Conservation (phyloP, 1,140 invertebrate species). For the Solenopsis invicta region DNA sequence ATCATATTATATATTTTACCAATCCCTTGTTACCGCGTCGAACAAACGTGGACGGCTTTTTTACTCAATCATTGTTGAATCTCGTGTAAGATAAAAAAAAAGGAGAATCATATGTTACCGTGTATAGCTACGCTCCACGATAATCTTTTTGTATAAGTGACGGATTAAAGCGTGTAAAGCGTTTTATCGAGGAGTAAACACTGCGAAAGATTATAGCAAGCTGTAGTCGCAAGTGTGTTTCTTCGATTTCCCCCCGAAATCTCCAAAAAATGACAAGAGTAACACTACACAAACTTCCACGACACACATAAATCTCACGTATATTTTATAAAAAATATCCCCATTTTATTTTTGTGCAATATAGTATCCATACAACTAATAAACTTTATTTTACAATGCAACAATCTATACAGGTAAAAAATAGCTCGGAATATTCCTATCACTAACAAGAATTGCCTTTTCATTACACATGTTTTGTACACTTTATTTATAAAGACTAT, state of each 20-base stretch:
- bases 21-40: slow-evolving; percentile 84
- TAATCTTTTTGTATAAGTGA: slow-evolving; percentile 83
- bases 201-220: slow-evolving; percentile 80
- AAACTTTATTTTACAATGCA: slow-evolving; percentile 65
- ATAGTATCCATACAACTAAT: slow-evolving; percentile 34
- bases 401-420: slow-evolving; percentile 46
- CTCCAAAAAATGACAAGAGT: slow-evolving; percentile 16
- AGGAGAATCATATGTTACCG: slow-evolving; percentile 80
- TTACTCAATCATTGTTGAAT: slow-evolving; percentile 86
- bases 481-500: slow-evolving; percentile 51
- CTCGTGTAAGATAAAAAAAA: slow-evolving; percentile 84
- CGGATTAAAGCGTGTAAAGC: slow-evolving; percentile 76
- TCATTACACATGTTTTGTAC: slow-evolving; percentile 63
- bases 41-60: slow-evolving; percentile 83
- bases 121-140: slow-evolving; percentile 83
- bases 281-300: slow-evolving; percentile 19
- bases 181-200: slow-evolving; percentile 80
- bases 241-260: slow-evolving; percentile 59
- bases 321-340: slow-evolving; percentile 47
- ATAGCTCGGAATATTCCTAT: slow-evolving; percentile 40
- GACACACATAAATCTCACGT: slow-evolving; percentile 22
- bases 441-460: slow-evolving; percentile 52
- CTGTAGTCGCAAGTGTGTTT: slow-evolving; percentile 77
- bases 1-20: slow-evolving; percentile 84
- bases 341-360: slow-evolving; percentile 46